Percentiles rank a stretch among this genome's conserved stretches.
phyloP scores from a whole-genome alignment of 2,797 vertebrate species.

The Melanotaenia parkinsoni region DNA sequence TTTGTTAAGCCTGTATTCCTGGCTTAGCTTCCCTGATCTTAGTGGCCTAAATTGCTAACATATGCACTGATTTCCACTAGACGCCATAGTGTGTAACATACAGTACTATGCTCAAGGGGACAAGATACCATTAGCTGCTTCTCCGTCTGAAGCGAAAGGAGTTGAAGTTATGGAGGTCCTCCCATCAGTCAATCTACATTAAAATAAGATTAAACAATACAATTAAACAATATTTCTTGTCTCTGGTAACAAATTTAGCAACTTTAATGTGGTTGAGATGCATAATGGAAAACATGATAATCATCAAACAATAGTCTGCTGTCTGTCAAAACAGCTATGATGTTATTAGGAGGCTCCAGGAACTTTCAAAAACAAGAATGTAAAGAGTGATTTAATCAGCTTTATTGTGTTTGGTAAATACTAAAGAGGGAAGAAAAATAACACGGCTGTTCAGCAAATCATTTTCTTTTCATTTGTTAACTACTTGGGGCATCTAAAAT shows the following conservation, averaged over 20 bases:
- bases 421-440: background rate
- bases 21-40: slow-evolving; percentile 2
- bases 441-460: background rate
- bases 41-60: background rate
- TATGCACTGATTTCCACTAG: background rate
- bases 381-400: background rate
- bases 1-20: slow-evolving; percentile 6
- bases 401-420: background rate
- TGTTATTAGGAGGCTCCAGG: background rate
- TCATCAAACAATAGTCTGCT: background rate
- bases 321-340: background rate
- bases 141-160: background rate
- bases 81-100: background rate
- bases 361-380: background rate
- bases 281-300: background rate
- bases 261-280: background rate
- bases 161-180: background rate
- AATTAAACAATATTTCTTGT: background rate
- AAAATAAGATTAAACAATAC: background rate
- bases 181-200: background rate
- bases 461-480: background rate
- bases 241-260: background rate
- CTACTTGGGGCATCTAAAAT: no score
- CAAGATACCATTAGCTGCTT: background rate
- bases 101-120: background rate